phyloP scores from a whole-genome alignment of 2,113 vertebrate species.

The Tetrao urogallus region DNA sequence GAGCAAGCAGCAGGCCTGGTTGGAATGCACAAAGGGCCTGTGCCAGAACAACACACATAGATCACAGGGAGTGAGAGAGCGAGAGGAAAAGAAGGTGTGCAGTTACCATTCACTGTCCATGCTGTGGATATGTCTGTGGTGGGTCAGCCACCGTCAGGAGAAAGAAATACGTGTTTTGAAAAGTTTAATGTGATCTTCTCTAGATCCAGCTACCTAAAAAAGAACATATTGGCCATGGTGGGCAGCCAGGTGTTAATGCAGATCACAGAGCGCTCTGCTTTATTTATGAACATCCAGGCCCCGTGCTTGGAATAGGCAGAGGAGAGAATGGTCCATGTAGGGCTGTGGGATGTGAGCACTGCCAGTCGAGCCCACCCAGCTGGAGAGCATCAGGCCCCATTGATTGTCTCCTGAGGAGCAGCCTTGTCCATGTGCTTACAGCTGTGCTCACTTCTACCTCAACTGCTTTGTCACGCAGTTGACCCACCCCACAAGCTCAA shows the following conservation, averaged over 20 bases:
- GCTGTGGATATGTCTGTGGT: neutral
- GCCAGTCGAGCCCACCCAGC: neutral
- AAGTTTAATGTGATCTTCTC: neutral
- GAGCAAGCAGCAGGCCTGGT: neutral
- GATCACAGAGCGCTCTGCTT: neutral
- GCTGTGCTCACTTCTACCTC: neutral
- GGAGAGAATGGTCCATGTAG: neutral
- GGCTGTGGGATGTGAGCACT: neutral
- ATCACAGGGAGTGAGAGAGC: neutral
- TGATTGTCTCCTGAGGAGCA: neutral
- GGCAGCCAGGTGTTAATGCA: neutral
- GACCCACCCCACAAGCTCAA: neutral
- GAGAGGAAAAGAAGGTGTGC: neutral
- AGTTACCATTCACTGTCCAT: neutral
- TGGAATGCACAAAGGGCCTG: neutral
- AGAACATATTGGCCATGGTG: accelerated
- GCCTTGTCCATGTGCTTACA: neutral
- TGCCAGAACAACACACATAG: neutral
- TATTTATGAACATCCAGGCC: neutral
- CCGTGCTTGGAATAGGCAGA: neutral
- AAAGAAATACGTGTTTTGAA: neutral
- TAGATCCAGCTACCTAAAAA: neutral
- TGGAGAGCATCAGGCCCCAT: neutral
- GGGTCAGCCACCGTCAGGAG: neutral
- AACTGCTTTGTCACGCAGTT: neutral